Evolutionary conservation across 2,113 vertebrate species (phyloP).

Genomic region (Eurypyga helias): DNA sequence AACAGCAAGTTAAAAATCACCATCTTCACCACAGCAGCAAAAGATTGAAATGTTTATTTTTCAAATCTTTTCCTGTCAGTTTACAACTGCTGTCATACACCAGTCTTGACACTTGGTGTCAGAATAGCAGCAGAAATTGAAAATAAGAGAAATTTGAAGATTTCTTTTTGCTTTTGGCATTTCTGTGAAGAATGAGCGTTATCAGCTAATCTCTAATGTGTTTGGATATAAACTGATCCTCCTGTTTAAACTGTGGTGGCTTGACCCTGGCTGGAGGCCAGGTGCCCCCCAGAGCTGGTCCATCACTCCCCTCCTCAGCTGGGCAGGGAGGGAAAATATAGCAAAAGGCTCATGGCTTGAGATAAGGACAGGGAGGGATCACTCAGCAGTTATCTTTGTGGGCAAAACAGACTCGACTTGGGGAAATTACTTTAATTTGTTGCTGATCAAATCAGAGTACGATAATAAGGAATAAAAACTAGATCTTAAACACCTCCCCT

Average conservation of each 20-base stretch:
- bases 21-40: neutral
- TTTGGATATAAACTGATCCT: neutral
- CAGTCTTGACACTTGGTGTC: slow-evolving; percentile 62
- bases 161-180: neutral
- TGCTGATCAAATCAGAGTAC: no score
- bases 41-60: neutral
- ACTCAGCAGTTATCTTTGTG: no score
- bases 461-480: no score
- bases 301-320: no score
- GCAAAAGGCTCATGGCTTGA: no score
- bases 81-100: slow-evolving; percentile 43
- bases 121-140: slow-evolving; percentile 62
- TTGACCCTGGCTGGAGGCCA: no score
- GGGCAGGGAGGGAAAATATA: no score
- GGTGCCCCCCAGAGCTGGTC: no score
- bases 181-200: neutral
- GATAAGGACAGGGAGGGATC: no score
- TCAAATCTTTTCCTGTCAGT: neutral
- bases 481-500: no score
- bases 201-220: neutral
- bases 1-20: neutral
- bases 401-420: no score
- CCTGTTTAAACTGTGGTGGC: neutral
- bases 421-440: no score
- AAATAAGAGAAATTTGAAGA: neutral